These are phyloP conservation scores for Echinops telfairi DNA, from an alignment of 2,113 vertebrate species.

Conservation along the genomic window DNA sequence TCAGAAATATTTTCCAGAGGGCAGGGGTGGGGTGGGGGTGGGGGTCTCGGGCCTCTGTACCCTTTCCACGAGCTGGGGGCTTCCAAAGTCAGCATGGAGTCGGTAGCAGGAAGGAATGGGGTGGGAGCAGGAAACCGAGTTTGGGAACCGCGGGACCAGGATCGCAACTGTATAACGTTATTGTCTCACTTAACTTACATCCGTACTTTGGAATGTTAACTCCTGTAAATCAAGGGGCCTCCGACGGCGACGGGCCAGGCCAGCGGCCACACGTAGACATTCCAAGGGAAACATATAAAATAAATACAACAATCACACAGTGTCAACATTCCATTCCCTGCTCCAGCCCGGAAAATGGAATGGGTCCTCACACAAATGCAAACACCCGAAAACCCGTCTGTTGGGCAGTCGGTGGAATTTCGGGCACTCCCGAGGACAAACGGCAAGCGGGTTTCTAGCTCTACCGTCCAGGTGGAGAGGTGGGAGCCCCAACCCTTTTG, in stretches of 20 bases:
- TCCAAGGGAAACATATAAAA: slow-evolving; percentile 86
- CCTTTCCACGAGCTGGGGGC: slow-evolving; percentile 68
- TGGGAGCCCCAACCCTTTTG: accelerated
- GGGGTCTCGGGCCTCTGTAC: neutral
- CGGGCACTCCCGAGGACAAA: accelerated
- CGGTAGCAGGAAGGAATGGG: slow-evolving; percentile 20
- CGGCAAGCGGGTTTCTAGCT: neutral
- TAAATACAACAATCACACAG: slow-evolving; percentile 85
- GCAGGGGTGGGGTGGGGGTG: neutral
- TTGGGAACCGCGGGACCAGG: slow-evolving; percentile 84
- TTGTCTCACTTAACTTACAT: slow-evolving; percentile 87
- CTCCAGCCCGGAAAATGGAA: slow-evolving; percentile 52
- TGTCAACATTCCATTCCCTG: slow-evolving; percentile 79
- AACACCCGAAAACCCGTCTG: neutral
- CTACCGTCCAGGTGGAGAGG: neutral
- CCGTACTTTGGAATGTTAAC: slow-evolving; percentile 89
- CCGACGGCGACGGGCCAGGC: slow-evolving; percentile 69
- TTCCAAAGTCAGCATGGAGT: slow-evolving; percentile 78
- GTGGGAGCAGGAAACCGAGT: slow-evolving; percentile 55
- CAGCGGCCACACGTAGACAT: slow-evolving; percentile 82
- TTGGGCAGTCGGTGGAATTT: accelerated
- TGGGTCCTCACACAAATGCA: neutral
- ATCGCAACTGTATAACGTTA: slow-evolving; percentile 87
- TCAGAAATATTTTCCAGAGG: neutral
- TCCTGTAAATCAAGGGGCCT: slow-evolving; percentile 85